Evolutionary conservation across 2,113 vertebrate genomes (phyloP), one percentile per base, ranked within the genome.

Genomic region (Bos indicus): DNA sequence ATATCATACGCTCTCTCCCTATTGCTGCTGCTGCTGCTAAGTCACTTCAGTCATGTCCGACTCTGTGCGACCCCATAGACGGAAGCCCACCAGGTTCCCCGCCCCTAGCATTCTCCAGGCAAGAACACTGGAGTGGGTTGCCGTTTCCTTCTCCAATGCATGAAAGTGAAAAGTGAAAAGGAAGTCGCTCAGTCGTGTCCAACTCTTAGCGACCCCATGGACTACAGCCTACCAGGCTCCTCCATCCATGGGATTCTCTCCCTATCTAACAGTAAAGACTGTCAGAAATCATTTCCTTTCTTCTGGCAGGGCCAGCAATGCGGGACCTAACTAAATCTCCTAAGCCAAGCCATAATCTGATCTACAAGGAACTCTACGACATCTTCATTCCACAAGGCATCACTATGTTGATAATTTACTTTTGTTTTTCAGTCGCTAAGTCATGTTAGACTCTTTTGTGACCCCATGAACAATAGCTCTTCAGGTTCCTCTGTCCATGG

Each of bases 391-490:
- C 26, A 62, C 3, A 54, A 16, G 15, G 23, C 14, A 57, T 28
- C 64, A 81, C 52, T 64, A 12, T 14, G 19, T 5, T 88, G 33
- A 74, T 59, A 77, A 77, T 43, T 77, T 77, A 25, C 23, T 77
- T 60, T 77, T 25, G 36, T 25, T 74, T 74, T 74, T 43, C 12
- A 43, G 23, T 43, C 12, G 0, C 71, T 77, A 43, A 77, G 21
- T 43, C 3, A 0, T 26, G 36, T 74, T 43, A 40, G 36, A 74
- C 14, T 74, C 21, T 26, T 77, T 77, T 77, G 13, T 43, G 36
- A 77, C 23, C 12, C 71, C 71, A 43, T 14, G 12, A 5, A 43
- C 0, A 0, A 77, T 43, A 43, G 71, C 36, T 43, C 6, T 0
- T 36, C 36, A 77, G 36, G 36, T 36, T 43, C 36, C 21, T 77